phyloP scores from a whole-genome alignment of 2,888 invertebrate genomes.

The Rhynchonema sp. region DNA sequence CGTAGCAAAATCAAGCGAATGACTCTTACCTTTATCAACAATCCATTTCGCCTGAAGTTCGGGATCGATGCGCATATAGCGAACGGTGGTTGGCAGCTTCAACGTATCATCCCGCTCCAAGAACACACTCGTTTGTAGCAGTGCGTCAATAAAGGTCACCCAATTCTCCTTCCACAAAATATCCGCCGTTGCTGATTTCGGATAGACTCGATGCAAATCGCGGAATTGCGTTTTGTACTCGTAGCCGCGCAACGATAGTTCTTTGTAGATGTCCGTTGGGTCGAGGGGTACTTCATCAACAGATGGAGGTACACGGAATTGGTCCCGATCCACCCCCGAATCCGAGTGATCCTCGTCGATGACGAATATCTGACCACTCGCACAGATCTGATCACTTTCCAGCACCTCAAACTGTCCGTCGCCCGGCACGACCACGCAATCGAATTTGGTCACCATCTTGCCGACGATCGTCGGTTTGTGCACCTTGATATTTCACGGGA shows the following conservation, averaged over 20 bases:
- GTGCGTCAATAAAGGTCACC: constrained; percentile 79
- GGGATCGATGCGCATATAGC: constrained; percentile 4
- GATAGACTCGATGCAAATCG: constrained; percentile 14
- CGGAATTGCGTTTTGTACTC: constrained; percentile 2
- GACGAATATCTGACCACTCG: constrained; percentile 23
- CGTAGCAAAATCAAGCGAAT: too few relatives aligned
- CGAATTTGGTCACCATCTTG: constrained; percentile 19
- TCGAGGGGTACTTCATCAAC: not conserved
- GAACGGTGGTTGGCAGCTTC: not conserved
- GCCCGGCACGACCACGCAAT: constrained; percentile 23
- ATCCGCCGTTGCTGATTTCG: constrained; percentile 21
- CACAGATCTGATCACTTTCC: constrained; percentile 23
- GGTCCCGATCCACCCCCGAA: too few relatives aligned
- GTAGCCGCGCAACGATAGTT: constrained; percentile 2
- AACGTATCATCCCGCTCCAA: constrained; percentile 1
- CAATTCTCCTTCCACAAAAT: constrained; percentile 68
- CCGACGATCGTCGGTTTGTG: constrained; percentile 60
- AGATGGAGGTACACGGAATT: not conserved
- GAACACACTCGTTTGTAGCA: constrained; percentile 43
- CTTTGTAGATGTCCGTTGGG: constrained; percentile 4
- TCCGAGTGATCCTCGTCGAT: constrained; percentile 15
- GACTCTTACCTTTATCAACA: not conserved
- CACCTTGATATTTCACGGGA: constrained; percentile 69
- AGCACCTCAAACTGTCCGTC: constrained; percentile 21
- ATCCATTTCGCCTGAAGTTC: not conserved